A percentile compares a stretch with the other conserved stretches of the same genome.
These are phyloP conservation scores for Andrena praecox DNA, from an alignment of 2,888 invertebrate species.

Conservation along the genomic window DNA sequence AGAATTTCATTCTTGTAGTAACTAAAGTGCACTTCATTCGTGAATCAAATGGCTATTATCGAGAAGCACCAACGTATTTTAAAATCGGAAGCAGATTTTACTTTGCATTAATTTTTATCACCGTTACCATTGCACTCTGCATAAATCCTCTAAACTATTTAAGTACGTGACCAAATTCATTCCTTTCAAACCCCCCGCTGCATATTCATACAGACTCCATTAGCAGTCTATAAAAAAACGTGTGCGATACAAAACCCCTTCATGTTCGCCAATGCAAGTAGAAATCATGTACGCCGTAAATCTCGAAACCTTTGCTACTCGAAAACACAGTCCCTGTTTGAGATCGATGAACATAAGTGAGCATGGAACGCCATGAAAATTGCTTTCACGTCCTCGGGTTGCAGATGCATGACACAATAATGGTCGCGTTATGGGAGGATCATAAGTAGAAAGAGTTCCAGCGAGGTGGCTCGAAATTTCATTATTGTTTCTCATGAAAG, in stretches of 20 bases:
- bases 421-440: conserved; percentile 38
- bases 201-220: no score
- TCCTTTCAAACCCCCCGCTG: no score
- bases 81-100: not conserved
- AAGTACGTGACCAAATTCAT: no score
- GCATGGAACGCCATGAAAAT: conserved; percentile 30
- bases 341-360: not conserved
- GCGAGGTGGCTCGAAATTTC: conserved; percentile 30
- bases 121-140: not conserved
- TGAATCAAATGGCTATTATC: no score
- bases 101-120: not conserved
- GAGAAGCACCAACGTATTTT: not conserved
- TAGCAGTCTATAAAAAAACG: no score
- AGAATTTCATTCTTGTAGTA: not conserved
- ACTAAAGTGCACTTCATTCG: no score
- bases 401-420: conserved; percentile 64
- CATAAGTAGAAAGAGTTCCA: conserved; percentile 16
- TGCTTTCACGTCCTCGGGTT: conserved; percentile 44
- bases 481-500: conserved; percentile 67
- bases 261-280: not conserved
- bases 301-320: not conserved
- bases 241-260: no score
- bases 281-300: not conserved
- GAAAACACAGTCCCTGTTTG: not conserved
- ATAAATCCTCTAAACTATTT: not conserved